A percentile compares a stretch with the other conserved stretches of the same genome.
These are phyloP conservation scores for Dolichallabes microphthalmus DNA, from an alignment of 2,113 vertebrate genomes.

Conservation along the genomic window DNA sequence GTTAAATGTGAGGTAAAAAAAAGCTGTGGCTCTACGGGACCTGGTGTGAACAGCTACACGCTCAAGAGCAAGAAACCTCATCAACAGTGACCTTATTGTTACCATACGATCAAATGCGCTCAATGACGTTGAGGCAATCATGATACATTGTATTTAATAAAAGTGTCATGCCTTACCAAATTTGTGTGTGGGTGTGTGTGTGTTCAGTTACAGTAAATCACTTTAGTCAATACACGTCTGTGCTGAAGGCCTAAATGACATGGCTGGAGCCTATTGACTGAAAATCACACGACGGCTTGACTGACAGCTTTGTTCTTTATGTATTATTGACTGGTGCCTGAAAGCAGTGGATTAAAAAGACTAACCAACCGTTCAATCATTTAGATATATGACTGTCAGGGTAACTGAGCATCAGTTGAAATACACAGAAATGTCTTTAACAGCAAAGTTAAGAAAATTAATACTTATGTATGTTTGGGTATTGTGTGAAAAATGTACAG, in stretches of 20 bases:
- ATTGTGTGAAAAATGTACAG: background rate
- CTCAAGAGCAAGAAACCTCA: constrained; percentile 49
- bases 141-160: constrained; percentile 96
- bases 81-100: constrained; percentile 78
- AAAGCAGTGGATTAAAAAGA: constrained; percentile 6
- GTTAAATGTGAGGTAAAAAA: background rate
- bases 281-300: constrained; percentile 36
- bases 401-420: background rate
- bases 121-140: constrained; percentile 86
- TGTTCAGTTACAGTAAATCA: constrained; percentile 29
- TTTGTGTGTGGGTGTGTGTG: constrained; percentile 19
- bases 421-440: background rate
- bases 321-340: constrained; percentile 32
- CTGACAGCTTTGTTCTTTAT: constrained; percentile 39
- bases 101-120: constrained; percentile 80
- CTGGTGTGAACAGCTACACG: background rate
- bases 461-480: background rate
- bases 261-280: constrained; percentile 32
- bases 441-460: background rate
- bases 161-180: constrained; percentile 82
- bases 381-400: background rate
- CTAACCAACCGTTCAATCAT: background rate
- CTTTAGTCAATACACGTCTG: constrained; percentile 30
- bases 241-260: constrained; percentile 28
- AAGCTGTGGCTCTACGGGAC: background rate